phyloP scores from a whole-genome alignment of 2,797 vertebrate genomes.

The Protosalanx chinensis region DNA sequence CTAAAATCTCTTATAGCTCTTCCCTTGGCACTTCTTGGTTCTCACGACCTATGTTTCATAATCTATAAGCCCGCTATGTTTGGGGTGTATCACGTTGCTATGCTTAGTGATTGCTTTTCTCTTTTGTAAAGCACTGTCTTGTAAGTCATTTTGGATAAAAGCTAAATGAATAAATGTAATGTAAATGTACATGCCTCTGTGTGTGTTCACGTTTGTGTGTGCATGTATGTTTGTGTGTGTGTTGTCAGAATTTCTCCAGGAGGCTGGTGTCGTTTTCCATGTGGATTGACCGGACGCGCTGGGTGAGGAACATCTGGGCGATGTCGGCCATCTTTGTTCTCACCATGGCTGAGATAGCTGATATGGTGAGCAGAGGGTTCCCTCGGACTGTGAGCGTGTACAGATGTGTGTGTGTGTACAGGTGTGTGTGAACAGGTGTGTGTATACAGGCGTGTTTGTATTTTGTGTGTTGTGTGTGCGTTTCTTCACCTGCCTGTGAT shows the following conservation, averaged over 20 bases:
- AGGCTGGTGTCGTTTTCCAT: constrained; percentile 88
- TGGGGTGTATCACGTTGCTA: too few relatives aligned
- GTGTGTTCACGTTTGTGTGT: not conserved
- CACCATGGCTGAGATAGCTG: constrained; percentile 87
- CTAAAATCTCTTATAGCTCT: too few relatives aligned
- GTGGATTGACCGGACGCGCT: constrained; percentile 94
- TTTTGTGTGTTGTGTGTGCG: constrained; percentile 15
- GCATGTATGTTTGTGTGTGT: constrained; percentile 18
- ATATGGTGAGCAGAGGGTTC: constrained; percentile 79
- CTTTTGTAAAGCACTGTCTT: too few relatives aligned
- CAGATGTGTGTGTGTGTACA: not conserved
- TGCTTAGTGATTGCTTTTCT: too few relatives aligned
- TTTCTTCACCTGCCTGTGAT: constrained; percentile 47
- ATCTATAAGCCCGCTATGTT: too few relatives aligned
- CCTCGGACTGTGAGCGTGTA: too few relatives aligned
- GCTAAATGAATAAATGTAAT: too few relatives aligned
- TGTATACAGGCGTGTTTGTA: not conserved
- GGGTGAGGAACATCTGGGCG: constrained; percentile 95
- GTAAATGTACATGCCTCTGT: too few relatives aligned
- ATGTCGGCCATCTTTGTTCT: constrained; percentile 92
- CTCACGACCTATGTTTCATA: too few relatives aligned
- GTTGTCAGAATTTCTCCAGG: constrained; percentile 82
- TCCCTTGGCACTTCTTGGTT: too few relatives aligned
- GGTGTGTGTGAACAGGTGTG: constrained; percentile 2
- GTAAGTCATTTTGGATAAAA: too few relatives aligned